Base-by-base conservation (phyloP, 2,113 vertebrate species). In the Ariopsis seemanni region DNA sequence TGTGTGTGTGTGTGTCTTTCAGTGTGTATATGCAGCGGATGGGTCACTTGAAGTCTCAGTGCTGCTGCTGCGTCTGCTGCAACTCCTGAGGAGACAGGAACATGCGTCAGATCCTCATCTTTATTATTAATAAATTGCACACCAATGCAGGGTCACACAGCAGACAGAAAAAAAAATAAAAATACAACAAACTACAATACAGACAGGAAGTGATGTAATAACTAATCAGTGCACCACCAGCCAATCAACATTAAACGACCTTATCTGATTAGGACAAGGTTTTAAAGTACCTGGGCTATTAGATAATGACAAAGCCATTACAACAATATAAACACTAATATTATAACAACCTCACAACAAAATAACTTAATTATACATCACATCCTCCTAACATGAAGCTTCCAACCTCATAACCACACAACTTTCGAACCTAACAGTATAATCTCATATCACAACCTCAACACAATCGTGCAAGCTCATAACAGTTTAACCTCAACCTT, bases 11-110 rank as follows among this genome's bases (percentile, higher is more conserved):
- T 71, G 34, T 50, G 18, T 25, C 7, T 14, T 50, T 75, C 34
- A 75, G 25, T 55, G 52, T 53, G 53, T 80, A 17, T 80, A 27
- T 15, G n/a, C 78, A 80, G 78, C 53, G 58, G 53, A 58, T 10
- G 78, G 7, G 27, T 80, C 78, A 60, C 78, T 80, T 30, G 77
- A 78, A 15, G 52, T 34, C 53, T 80, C 53, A 0, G 78, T 80
- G 53, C 78, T 57, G 77, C 74, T 55, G 75, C 75, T 53, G 74
- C 74, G 71, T 77, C 74, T 52, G 74, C 53, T 57, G 53, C n/a
- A 79, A 27, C 77, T 80, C 78, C 78, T 80, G 55, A 17, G 7
- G n/a, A 55, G 58, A 80, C n/a, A 80, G 77, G 53, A 80, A 30
- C 55, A 79, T 50, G 1, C 25, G 8, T 53, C 78, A 80, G 17